These are phyloP conservation scores for Microtus richardsoni DNA, from an alignment of 2,113 vertebrate species.

Conservation along the genomic window DNA sequence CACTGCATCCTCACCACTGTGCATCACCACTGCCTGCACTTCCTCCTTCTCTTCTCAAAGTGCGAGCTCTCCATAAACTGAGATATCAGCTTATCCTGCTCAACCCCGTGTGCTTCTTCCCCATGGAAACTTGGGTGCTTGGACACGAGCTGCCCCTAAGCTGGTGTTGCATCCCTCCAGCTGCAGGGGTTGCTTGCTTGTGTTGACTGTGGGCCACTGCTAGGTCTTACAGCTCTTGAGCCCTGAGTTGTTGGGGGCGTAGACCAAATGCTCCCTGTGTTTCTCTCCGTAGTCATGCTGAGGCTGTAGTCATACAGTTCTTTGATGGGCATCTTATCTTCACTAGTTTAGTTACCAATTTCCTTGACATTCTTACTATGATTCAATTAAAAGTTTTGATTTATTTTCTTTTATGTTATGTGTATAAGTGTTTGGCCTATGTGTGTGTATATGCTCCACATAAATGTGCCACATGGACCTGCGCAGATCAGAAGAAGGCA, in stretches of 20 bases:
- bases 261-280: rapidly evolving
- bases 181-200: background rate
- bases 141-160: background rate
- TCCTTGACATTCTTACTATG: background rate
- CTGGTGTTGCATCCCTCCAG: background rate
- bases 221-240: background rate
- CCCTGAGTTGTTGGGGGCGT: background rate
- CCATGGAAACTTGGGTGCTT: background rate
- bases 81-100: background rate
- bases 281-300: background rate
- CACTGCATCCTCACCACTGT: background rate
- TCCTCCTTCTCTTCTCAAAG: background rate
- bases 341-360: background rate
- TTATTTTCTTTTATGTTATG: background rate
- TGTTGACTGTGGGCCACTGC: background rate
- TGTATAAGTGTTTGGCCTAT: background rate
- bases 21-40: background rate
- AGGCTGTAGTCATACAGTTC: background rate
- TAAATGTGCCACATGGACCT: background rate
- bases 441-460: background rate
- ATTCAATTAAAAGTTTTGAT: background rate
- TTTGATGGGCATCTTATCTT: background rate
- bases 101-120: background rate
- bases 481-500: background rate
- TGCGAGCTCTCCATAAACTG: background rate